Conservation (phyloP, 2,113 vertebrate species). For the Hiodon alosoides region DNA sequence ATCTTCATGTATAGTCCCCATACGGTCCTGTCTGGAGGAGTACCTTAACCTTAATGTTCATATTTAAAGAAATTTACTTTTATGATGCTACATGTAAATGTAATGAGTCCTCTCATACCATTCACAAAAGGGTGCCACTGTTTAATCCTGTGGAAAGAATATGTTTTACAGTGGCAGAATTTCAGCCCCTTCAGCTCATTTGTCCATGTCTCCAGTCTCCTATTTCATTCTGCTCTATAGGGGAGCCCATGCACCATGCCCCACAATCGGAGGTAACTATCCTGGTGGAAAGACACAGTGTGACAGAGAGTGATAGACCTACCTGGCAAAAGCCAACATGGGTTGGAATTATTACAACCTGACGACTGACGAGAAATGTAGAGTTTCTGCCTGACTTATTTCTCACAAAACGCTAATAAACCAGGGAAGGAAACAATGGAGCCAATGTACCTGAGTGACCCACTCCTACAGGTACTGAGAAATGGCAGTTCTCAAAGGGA, state of each 20-base stretch:
- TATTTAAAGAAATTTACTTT: too few species aligned
- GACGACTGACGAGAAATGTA: conserved; percentile 68
- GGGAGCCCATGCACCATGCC: conserved; percentile 43
- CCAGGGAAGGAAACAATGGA: conserved; percentile 56
- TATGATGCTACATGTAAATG: too few species aligned
- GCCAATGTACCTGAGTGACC: conserved; percentile 59
- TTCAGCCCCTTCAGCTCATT: conserved; percentile 67
- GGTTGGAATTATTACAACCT: conserved; percentile 61
- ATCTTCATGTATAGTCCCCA: too few species aligned
- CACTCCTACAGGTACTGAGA: conserved; percentile 59
- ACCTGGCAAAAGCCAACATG: conserved; percentile 18
- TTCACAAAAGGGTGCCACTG: conserved; percentile 26
- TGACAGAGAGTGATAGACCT: conserved; percentile 30
- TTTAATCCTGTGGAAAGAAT: conserved; percentile 27
- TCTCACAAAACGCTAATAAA: conserved; percentile 49
- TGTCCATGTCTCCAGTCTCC: conserved; percentile 64
- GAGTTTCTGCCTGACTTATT: conserved; percentile 49
- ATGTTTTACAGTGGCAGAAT: conserved; percentile 51
- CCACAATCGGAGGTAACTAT: conserved; percentile 63
- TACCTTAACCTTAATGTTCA: too few species aligned
- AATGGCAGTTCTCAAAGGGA: conserved; percentile 67
- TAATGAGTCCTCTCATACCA: conserved; percentile 31
- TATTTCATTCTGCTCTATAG: conserved; percentile 51
- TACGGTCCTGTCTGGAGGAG: too few species aligned
- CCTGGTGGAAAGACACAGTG: conserved; percentile 20